A percentile compares a stretch with the other conserved stretches of the same genome.
These are phyloP conservation scores for Drosophila kepulauana DNA, from an alignment of 1,140 invertebrate genomes.

Conservation along the genomic window DNA sequence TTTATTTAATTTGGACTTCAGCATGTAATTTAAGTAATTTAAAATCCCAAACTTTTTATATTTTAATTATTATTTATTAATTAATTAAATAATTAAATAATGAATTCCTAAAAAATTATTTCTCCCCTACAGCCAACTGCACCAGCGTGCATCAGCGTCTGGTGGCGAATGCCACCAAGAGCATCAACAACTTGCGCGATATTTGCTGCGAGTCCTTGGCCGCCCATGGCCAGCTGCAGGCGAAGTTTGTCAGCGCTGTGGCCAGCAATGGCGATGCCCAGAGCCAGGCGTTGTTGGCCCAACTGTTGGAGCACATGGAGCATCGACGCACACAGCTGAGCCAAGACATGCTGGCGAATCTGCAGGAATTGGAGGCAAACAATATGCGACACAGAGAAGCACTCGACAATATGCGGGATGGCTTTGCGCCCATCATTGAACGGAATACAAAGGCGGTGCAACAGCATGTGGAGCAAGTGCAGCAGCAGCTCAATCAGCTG, in stretches of 20 bases:
- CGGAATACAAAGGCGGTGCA: slow-evolving; percentile 39
- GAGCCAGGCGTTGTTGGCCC: slow-evolving; percentile 32
- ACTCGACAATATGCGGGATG: slow-evolving; percentile 61
- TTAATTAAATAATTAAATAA: no score
- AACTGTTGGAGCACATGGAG: slow-evolving; percentile 63
- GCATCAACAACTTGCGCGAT: slow-evolving; percentile 51
- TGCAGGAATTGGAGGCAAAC: slow-evolving; percentile 55
- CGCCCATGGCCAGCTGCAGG: slow-evolving; percentile 42
- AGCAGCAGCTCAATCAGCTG: slow-evolving; percentile 49
- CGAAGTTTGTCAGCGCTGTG: slow-evolving; percentile 42
- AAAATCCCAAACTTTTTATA: no score
- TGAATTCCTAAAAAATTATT: no score
- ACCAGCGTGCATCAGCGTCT: slow-evolving; percentile 57
- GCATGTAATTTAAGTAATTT: no score
- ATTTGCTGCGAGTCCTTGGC: slow-evolving; percentile 36
- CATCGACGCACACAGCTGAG: slow-evolving; percentile 49
- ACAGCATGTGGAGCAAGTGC: slow-evolving; percentile 51
- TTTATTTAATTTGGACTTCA: no score
- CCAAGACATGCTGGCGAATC: slow-evolving; percentile 53
- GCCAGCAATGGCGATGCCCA: slow-evolving; percentile 47
- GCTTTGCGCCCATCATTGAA: slow-evolving; percentile 54
- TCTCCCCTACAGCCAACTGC: slow-evolving; percentile 50
- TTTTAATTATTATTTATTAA: no score
- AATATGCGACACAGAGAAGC: slow-evolving; percentile 60
- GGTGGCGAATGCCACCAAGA: slow-evolving; percentile 52